phyloP scores from a whole-genome alignment of 1,140 invertebrate genomes.

The Listronotus bonariensis region DNA sequence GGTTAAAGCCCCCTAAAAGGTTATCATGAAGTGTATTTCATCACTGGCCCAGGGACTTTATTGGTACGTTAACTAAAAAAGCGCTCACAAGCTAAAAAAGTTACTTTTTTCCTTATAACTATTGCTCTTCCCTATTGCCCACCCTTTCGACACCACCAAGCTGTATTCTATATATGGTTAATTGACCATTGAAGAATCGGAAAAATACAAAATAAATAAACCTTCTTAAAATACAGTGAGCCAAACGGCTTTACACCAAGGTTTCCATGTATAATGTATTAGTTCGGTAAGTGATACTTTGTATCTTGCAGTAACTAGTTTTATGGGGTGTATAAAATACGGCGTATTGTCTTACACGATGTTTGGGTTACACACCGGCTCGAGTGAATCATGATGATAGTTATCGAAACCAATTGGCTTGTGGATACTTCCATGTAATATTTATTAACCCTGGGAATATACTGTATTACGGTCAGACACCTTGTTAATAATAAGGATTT shows the following conservation, averaged over 20 bases:
- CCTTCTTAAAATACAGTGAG: slow-evolving; percentile 12
- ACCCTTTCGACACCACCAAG: too few relatives aligned
- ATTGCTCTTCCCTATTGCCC: too few relatives aligned
- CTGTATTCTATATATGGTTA: too few relatives aligned
- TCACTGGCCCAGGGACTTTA: too few relatives aligned
- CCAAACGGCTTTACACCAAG: slow-evolving; percentile 26
- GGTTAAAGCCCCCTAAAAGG: too few relatives aligned
- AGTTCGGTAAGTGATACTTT: slow-evolving; percentile 29
- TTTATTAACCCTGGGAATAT: slow-evolving; percentile 38
- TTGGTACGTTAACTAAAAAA: too few relatives aligned
- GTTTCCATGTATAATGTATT: slow-evolving; percentile 32
- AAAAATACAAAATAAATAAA: too few relatives aligned
- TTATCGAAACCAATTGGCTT: slow-evolving; percentile 35
- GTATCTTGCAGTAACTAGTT: slow-evolving; percentile 34
- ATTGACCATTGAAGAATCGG: too few relatives aligned
- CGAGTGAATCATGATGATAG: slow-evolving; percentile 37
- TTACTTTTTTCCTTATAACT: too few relatives aligned
- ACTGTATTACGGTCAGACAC: slow-evolving; percentile 1
- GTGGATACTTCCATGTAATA: slow-evolving; percentile 32
- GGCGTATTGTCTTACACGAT: slow-evolving; percentile 36
- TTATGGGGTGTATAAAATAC: slow-evolving; percentile 39
- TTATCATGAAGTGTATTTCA: too few relatives aligned
- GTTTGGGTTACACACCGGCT: slow-evolving; percentile 15
- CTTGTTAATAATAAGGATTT: too few relatives aligned
- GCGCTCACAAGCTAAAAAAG: too few relatives aligned